Evolutionary conservation across 2,113 vertebrate species (phyloP).

Genomic region (Condylura cristata): DNA sequence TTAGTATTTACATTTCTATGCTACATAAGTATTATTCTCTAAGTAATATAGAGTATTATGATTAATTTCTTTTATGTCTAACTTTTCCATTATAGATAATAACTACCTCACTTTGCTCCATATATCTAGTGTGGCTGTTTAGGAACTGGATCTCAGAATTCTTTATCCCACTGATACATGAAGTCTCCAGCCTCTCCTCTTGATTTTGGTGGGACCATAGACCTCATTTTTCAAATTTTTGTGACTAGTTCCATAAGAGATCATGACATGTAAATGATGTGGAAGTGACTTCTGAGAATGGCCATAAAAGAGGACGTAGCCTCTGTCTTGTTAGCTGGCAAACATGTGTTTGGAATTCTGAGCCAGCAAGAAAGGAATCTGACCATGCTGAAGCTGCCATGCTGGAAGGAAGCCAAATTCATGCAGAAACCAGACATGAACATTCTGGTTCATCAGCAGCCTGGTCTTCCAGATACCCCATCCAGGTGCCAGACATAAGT

Average conservation of each 20-base stretch:
- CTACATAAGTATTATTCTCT: constrained; percentile 43
- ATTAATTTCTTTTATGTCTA: not conserved
- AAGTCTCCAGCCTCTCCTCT: not conserved
- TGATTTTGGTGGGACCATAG: not conserved
- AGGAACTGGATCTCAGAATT: not conserved
- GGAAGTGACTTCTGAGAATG: not conserved
- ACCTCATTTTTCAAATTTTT: too few species aligned
- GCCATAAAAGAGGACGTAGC: not conserved
- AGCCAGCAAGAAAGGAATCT: not conserved
- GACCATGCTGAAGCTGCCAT: not conserved
- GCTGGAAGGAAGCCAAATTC: not conserved
- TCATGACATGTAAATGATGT: not conserved
- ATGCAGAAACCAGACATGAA: not conserved
- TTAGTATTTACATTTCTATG: constrained; percentile 39
- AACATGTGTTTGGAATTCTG: not conserved
- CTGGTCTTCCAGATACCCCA: not conserved
- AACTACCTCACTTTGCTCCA: not conserved
- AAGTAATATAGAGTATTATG: constrained; percentile 2
- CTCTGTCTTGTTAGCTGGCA: not conserved
- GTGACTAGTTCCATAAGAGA: not conserved
- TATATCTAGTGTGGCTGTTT: not conserved
- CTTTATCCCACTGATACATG: not conserved
- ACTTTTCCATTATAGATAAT: not conserved
- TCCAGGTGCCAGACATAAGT: not conserved
- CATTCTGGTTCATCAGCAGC: not conserved